Evolutionary conservation across 2,113 vertebrate genomes (phyloP).

Genomic region (Phaethornis superciliosus): DNA sequence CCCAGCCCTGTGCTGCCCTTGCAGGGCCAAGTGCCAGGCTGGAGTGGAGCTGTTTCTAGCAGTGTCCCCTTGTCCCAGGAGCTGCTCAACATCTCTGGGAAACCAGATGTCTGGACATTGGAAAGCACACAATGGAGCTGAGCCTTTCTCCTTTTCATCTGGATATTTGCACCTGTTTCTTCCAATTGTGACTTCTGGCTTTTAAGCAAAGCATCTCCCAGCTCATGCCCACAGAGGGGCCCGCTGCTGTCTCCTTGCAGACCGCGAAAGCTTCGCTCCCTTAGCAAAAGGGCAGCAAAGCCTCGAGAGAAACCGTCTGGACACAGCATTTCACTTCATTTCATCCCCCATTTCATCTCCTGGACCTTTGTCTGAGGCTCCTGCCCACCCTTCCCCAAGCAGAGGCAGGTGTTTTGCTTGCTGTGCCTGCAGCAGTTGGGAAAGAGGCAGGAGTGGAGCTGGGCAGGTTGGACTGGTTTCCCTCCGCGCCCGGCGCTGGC

Average conservation of each 20-base stretch:
- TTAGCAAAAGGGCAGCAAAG: background rate
- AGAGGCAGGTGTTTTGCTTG: background rate
- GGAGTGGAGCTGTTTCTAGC: background rate
- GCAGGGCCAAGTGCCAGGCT: background rate
- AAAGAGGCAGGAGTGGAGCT: background rate
- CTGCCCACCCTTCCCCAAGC: background rate
- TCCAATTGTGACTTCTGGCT: background rate
- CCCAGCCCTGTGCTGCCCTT: background rate
- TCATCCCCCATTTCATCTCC: too few species aligned
- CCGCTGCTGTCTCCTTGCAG: background rate
- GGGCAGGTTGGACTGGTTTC: constrained; percentile 61
- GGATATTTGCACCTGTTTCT: background rate
- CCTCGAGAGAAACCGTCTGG: background rate
- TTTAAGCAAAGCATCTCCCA: background rate
- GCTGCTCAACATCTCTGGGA: background rate
- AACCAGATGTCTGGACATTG: background rate
- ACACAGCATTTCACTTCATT: accelerated
- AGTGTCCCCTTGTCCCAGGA: too few species aligned
- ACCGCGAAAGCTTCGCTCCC: accelerated
- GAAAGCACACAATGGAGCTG: background rate
- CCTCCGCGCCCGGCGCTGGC: background rate
- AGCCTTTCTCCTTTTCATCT: background rate
- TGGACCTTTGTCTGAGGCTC: background rate
- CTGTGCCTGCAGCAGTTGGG: constrained; percentile 3
- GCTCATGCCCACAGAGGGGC: background rate